Base-by-base conservation (phyloP, 2,888 invertebrate genomes). In the Acrobasis suavella region DNA sequence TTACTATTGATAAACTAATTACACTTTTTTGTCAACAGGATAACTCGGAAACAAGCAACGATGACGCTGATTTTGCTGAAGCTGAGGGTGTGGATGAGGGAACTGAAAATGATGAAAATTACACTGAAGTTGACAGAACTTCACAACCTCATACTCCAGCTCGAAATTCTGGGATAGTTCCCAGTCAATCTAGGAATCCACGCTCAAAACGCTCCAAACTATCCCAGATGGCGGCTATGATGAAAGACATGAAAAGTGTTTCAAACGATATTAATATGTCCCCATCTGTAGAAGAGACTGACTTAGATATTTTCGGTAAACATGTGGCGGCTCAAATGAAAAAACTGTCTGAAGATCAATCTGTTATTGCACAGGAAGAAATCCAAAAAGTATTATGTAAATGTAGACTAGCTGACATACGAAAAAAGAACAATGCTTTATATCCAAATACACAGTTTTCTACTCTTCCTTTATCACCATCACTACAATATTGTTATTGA, bases 141-240 rank as follows among this genome's bases (percentile, higher is more conserved):
- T 15, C 16, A 49, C n/a, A 52, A 2, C 14, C 17, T 14, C 60
- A 60, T 49, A 55, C 63, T 17, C 55, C 63, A 63, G 60, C 54
- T 63, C 55, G 22, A 63, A 59, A 63, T 59, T 60, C 63, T 58
- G 59, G 15, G 63, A 63, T 7, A 32, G 32, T 32, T 54, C 55
- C 60, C 55, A 63, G 46, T 60, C 63, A 63, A 63, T 54, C 50
- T 46, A 32, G 55, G 12, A 37, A 16, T 49, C 62, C 62, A 55
- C 52, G 61, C n/a, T 66, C 64, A 66, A 62, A 67, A 63, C 63
- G 58, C 42, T 58, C 58, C 60, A 66, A 64, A 66, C 16, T 66
- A 58, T 66, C 64, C 50, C 60, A 64, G 66, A 66, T 66, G 66
- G 59, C 66, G 60, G 62, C 61, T 50, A 65, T 65, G 62, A 65